Conservation (phyloP, 2,888 invertebrate species). For the Ischnus inquisitorius region DNA sequence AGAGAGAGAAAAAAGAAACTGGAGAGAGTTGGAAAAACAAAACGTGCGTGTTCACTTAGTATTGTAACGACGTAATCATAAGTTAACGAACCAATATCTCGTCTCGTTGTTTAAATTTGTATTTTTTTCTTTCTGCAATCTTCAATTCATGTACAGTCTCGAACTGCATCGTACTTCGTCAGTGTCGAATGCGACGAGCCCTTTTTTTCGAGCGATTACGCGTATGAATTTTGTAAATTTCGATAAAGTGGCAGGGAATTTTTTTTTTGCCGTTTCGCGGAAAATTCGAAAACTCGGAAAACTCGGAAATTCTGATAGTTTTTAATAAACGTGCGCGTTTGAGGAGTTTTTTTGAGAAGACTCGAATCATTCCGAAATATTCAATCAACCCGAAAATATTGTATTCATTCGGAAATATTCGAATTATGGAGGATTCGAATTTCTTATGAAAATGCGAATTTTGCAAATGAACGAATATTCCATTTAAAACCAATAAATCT, state of each 20-base stretch:
- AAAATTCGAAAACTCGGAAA: too few species aligned
- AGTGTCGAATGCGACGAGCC: neutral
- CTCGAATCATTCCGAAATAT: too few species aligned
- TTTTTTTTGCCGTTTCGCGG: too few species aligned
- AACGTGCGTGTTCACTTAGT: slow-evolving; percentile 80
- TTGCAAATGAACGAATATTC: too few species aligned
- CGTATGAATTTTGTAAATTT: neutral
- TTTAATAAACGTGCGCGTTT: too few species aligned
- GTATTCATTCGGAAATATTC: too few species aligned
- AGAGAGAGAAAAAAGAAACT: neutral
- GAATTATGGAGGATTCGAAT: too few species aligned
- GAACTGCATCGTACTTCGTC: neutral
- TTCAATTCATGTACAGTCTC: neutral
- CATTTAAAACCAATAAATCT: too few species aligned
- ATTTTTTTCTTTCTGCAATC: neutral
- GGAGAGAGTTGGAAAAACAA: slow-evolving; percentile 58
- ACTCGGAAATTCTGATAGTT: too few species aligned
- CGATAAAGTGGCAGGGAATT: neutral
- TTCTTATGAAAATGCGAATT: too few species aligned
- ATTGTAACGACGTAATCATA: slow-evolving; percentile 72
- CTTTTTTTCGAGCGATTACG: neutral
- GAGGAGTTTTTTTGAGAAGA: neutral
- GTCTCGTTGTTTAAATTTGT: slow-evolving; percentile 42
- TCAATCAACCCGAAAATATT: too few species aligned
- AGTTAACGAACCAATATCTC: slow-evolving; percentile 58